Evolutionary conservation across 2,113 vertebrate genomes (phyloP).

Genomic region (Crotalus helleri): DNA sequence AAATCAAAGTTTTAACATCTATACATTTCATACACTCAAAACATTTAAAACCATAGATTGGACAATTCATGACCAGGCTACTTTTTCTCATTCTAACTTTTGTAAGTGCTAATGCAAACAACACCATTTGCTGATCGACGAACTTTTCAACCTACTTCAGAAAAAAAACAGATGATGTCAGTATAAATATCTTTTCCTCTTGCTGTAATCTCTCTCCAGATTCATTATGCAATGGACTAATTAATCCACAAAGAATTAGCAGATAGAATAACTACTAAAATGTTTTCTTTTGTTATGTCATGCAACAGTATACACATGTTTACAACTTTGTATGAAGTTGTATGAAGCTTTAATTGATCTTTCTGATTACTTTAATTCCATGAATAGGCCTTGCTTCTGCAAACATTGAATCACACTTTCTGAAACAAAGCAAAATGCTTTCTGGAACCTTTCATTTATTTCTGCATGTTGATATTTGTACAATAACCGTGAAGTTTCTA

Average conservation of each 20-base stretch:
- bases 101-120: background rate
- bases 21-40: background rate
- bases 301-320: background rate
- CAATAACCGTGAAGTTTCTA: background rate
- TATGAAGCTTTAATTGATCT: background rate
- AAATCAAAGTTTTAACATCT: background rate
- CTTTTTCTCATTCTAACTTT: background rate
- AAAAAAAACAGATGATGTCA: background rate
- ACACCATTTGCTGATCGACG: background rate
- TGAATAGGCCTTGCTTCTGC: background rate
- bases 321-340: background rate
- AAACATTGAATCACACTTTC: background rate
- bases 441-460: background rate
- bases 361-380: background rate
- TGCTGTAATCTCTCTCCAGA: background rate
- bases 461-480: background rate
- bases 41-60: background rate
- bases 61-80: background rate
- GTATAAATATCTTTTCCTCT: background rate
- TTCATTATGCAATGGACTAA: background rate
- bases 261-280: background rate
- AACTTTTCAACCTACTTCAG: background rate
- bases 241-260: background rate
- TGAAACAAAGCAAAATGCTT: background rate
- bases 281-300: background rate